Percentiles rank a stretch among this genome's conserved stretches.
These are phyloP conservation scores for Ferrisia virgata DNA, from an alignment of 2,888 invertebrate species.

Conservation along the genomic window DNA sequence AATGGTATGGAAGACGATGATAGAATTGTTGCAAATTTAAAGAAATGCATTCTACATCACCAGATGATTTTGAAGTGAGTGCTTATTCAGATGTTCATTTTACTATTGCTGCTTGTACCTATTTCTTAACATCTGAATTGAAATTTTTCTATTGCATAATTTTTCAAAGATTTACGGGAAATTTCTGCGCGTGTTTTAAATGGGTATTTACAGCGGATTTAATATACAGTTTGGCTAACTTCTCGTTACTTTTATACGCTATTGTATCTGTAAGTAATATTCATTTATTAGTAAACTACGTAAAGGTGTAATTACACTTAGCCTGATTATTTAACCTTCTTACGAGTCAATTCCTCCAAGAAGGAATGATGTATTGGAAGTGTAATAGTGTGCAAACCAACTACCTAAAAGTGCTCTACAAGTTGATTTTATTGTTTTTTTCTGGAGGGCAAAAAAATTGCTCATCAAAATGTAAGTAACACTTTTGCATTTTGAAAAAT, in stretches of 20 bases:
- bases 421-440: too few relatives aligned
- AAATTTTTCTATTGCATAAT: not conserved
- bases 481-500: too few relatives aligned
- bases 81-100: not conserved
- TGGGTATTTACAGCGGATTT: not conserved
- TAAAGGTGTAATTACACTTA: too few relatives aligned
- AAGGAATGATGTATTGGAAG: too few relatives aligned
- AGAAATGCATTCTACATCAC: slow-evolving; percentile 10
- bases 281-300: not conserved
- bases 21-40: not conserved
- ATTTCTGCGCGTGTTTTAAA: slow-evolving; percentile 19
- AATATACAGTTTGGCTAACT: slow-evolving; percentile 15
- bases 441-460: too few relatives aligned
- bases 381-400: too few relatives aligned
- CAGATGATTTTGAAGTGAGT: slow-evolving; percentile 29
- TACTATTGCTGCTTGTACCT: not conserved
- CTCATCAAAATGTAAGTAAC: too few relatives aligned
- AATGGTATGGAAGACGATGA: not conserved
- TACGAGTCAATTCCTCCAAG: too few relatives aligned
- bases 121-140: too few relatives aligned
- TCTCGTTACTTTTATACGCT: not conserved
- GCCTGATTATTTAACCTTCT: too few relatives aligned
- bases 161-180: slow-evolving; percentile 1
- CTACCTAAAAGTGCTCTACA: too few relatives aligned
- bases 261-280: not conserved